Base-by-base conservation (phyloP, 23 tunicate species). In the Corella eumyota region DNA sequence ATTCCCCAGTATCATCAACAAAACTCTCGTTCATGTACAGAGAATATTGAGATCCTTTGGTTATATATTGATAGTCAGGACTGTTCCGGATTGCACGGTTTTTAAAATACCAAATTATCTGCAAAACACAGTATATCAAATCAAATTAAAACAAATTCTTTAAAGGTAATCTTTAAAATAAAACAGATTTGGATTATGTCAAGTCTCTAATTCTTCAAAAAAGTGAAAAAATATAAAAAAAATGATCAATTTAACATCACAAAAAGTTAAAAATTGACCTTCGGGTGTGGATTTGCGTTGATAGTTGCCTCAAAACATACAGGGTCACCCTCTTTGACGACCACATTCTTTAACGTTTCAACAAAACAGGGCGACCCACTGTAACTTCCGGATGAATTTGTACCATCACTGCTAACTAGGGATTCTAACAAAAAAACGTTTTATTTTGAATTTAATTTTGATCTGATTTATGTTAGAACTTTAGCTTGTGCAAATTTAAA, bases 21-120 rank as follows among this genome's bases (percentile, higher is more conserved):
- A 84, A 84, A 67, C 94, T 84, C 36, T 84, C 94, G 55, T 75
- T 84, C 94, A 84, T 84, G 60, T 84, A 84, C 47, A 84, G 55
- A 31, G 94, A 84, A 64, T 84, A 84, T 66, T 75, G 83, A 25
- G 94, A 75, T 34, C 94, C 94, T 46, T 84, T 84, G 83, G 56
- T 75, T 28, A 84, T 69, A 69, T 84, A 84, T 31, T 84, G 94
- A 46, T 84, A 84, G 58, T 84, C 94, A 0, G 94, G 72, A 25
- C 83, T 67, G 94, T 84, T 84, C 2, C 94, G 67, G 31, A 84
- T 84, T 52, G 64, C 65, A 15, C 78, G 77, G 66, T 75, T 69
- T 44, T 69, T 75, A 68, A 84, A 84, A 27, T 84, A 84, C 94
- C 94, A 84, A 20, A 78, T 75, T 2, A 84, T 78, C 94, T 84